A percentile compares a stretch with the other conserved stretches of the same genome.
These are phyloP conservation scores for Willowsia nigromaculata DNA, from an alignment of 2,888 invertebrate genomes.

Conservation along the genomic window DNA sequence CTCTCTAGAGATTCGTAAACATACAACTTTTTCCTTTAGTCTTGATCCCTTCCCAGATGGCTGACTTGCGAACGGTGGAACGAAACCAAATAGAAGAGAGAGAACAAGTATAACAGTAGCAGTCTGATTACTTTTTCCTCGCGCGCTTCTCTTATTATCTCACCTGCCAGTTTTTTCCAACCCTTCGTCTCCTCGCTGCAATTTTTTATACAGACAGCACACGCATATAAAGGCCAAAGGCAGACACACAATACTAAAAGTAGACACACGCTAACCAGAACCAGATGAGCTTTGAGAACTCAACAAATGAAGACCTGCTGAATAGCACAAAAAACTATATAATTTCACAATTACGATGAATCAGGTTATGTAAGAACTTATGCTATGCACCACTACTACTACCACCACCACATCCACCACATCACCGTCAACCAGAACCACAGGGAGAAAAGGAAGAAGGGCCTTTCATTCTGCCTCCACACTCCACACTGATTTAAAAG, in stretches of 20 bases:
- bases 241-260: not conserved
- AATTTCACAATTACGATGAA: not conserved
- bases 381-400: not conserved
- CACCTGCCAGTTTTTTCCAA: conserved; percentile 67
- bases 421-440: not conserved
- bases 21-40: conserved; percentile 62
- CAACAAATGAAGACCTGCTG: not conserved
- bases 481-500: conserved; percentile 63
- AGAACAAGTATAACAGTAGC: not conserved
- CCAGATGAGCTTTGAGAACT: conserved; percentile 1
- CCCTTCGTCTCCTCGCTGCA: not conserved
- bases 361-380: not conserved
- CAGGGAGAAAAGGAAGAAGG: conserved; percentile 9
- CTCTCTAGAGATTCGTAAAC: conserved; percentile 69
- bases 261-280: not conserved
- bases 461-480: not conserved
- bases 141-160: conserved; percentile 67
- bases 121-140: conserved; percentile 66
- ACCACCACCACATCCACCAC: not conserved
- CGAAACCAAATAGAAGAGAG: not conserved
- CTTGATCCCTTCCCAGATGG: conserved; percentile 69
- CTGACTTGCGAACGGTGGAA: conserved; percentile 59
- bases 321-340: not conserved
- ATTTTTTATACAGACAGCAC: not conserved
- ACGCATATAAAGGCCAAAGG: not conserved